Evolutionary conservation across 2,888 invertebrate species (phyloP).

Genomic region (Diaprepes abbreviatus): DNA sequence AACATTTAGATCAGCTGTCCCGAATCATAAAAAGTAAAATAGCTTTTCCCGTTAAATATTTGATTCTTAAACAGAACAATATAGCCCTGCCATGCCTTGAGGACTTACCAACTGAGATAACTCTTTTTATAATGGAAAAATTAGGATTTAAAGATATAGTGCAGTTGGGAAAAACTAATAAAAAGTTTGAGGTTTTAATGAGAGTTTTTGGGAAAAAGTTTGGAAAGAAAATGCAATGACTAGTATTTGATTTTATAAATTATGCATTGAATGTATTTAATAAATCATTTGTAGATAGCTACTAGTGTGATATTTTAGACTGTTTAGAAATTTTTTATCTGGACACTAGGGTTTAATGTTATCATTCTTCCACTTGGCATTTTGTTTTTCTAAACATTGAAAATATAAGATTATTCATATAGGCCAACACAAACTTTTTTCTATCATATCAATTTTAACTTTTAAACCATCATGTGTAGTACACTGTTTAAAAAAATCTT

Average conservation of each 20-base stretch:
- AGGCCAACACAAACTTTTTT: too few relatives aligned
- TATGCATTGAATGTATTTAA: too few relatives aligned
- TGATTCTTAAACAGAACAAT: slow-evolving; percentile 46
- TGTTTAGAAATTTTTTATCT: too few relatives aligned
- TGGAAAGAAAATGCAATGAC: slow-evolving; percentile 41
- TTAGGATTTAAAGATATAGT: slow-evolving; percentile 28
- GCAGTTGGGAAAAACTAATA: slow-evolving; percentile 28
- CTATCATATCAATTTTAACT: too few relatives aligned
- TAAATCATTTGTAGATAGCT: too few relatives aligned
- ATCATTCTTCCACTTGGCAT: too few relatives aligned
- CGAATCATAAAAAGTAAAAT: slow-evolving; percentile 61
- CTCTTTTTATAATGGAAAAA: slow-evolving; percentile 47
- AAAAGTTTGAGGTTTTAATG: slow-evolving; percentile 27
- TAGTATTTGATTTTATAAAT: slow-evolving; percentile 12
- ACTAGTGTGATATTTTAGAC: too few relatives aligned
- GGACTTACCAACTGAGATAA: slow-evolving; percentile 51
- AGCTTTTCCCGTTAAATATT: slow-evolving; percentile 59
- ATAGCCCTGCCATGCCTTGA: slow-evolving; percentile 44
- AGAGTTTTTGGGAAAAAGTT: slow-evolving; percentile 30
- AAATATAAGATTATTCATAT: too few relatives aligned
- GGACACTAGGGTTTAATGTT: too few relatives aligned
- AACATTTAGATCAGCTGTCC: slow-evolving; percentile 61
- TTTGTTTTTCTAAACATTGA: too few relatives aligned
- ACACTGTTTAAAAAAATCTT: too few relatives aligned
- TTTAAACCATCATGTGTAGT: too few relatives aligned